Conservation (phyloP, 2,888 invertebrate genomes). For the Eucriotettix oculatus region DNA sequence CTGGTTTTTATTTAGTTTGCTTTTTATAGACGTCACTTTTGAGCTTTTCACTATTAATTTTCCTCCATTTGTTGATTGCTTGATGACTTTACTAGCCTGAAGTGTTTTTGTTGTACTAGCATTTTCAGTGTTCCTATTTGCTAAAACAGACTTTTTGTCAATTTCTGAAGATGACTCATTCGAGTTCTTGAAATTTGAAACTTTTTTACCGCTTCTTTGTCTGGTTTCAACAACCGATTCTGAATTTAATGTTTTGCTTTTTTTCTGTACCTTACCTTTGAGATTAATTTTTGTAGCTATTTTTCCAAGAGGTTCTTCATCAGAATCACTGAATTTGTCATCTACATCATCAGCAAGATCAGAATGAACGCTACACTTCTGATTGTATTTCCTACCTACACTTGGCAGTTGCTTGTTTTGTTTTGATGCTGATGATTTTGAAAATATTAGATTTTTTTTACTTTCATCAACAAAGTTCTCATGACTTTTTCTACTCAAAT, state of each 20-base stretch:
- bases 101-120: no score
- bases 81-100: no score
- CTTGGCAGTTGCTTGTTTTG: not conserved
- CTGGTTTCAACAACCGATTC: no score
- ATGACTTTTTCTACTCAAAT: no score
- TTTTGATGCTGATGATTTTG: not conserved
- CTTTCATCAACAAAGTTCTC: not conserved
- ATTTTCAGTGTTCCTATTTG: no score
- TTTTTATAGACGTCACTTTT: not conserved
- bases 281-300: constrained; percentile 20
- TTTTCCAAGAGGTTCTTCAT: constrained; percentile 46
- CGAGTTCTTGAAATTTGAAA: no score
- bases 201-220: no score
- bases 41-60: not conserved
- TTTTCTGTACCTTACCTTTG: no score
- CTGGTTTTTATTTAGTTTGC: not conserved
- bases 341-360: not conserved
- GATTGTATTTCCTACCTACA: not conserved
- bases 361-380: not conserved
- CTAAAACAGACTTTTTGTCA: no score
- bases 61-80: not conserved
- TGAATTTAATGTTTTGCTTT: no score
- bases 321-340: constrained; percentile 39
- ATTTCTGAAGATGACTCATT: no score
- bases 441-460: not conserved